Evolutionary conservation across 92 coral and sea anemone species (phyloP).

Genomic region (Heliopora coerulea): DNA sequence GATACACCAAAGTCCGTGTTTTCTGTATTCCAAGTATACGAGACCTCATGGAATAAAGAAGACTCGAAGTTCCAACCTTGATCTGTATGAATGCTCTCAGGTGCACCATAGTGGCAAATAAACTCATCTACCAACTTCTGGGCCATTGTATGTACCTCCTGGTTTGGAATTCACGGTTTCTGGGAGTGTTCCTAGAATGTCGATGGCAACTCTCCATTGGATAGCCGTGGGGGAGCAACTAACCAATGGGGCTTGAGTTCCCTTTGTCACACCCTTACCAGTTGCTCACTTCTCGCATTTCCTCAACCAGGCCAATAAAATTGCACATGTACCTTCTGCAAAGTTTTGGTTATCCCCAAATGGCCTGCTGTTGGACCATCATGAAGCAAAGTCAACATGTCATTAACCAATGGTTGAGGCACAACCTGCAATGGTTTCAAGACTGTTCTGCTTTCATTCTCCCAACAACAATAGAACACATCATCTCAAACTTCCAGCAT

Average conservation of each 20-base stretch:
- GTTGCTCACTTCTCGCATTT: constrained; percentile 47
- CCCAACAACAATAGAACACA: constrained; percentile 50
- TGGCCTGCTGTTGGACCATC: too few species aligned
- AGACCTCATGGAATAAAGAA: constrained; percentile 40
- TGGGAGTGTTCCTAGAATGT: constrained; percentile 53
- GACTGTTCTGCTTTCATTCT: constrained; percentile 20
- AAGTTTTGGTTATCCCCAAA: too few species aligned
- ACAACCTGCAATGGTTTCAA: constrained; percentile 42
- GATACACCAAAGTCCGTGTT: constrained; percentile 38
- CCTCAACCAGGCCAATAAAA: constrained; percentile 49
- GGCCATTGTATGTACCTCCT: constrained; percentile 45
- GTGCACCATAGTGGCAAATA: constrained; percentile 47
- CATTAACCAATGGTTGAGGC: constrained; percentile 42
- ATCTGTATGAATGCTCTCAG: constrained; percentile 38
- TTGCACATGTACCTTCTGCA: too few species aligned
- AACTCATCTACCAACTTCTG: constrained; percentile 37
- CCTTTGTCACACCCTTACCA: constrained; percentile 17
- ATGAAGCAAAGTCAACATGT: constrained; percentile 48
- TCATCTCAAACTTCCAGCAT: too few species aligned
- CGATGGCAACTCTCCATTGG: constrained; percentile 29
- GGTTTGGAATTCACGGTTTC: constrained; percentile 9
- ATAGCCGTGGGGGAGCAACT: constrained; percentile 33
- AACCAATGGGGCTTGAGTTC: constrained; percentile 38
- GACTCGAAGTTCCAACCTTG: constrained; percentile 54
- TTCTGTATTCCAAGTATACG: constrained; percentile 24